Percentiles rank a stretch among this genome's conserved stretches.
Conservation (phyloP, 2,797 vertebrate genomes). For the Ciconia nigra region DNA sequence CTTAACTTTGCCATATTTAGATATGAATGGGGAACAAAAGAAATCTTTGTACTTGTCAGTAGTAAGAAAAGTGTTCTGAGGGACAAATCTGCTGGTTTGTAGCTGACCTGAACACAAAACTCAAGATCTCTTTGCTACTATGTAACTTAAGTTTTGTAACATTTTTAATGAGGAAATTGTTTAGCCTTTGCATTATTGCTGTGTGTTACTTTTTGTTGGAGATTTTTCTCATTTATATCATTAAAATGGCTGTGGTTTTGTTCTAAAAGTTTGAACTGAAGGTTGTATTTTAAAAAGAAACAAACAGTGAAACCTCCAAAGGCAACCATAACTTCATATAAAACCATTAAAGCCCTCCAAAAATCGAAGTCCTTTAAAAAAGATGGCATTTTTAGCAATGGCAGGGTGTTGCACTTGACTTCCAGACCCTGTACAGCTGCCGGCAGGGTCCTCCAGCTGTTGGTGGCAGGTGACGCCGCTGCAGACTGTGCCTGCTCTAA, state of each 20-base stretch:
- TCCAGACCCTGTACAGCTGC: neutral
- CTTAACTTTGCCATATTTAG: neutral
- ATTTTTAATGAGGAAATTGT: neutral
- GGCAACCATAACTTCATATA: neutral
- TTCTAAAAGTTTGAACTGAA: neutral
- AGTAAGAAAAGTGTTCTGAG: neutral
- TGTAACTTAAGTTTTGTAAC: neutral
- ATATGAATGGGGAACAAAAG: neutral
- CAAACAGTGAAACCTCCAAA: neutral
- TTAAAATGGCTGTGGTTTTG: neutral
- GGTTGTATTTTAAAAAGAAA: neutral
- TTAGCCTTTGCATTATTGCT: neutral
- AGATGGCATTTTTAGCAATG: neutral
- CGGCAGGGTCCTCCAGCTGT: neutral
- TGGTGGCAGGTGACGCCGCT: neutral
- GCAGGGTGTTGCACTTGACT: neutral
- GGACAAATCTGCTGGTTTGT: neutral
- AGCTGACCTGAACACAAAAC: neutral
- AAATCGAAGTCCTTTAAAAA: rapidly evolving
- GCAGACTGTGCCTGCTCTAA: neutral
- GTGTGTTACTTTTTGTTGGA: neutral
- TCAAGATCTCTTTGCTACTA: neutral
- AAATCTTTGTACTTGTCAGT: neutral
- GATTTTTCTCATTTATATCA: neutral
- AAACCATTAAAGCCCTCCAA: neutral